phyloP scores from a whole-genome alignment of 1,140 invertebrate species.

The Caenorhabditis remanei region DNA sequence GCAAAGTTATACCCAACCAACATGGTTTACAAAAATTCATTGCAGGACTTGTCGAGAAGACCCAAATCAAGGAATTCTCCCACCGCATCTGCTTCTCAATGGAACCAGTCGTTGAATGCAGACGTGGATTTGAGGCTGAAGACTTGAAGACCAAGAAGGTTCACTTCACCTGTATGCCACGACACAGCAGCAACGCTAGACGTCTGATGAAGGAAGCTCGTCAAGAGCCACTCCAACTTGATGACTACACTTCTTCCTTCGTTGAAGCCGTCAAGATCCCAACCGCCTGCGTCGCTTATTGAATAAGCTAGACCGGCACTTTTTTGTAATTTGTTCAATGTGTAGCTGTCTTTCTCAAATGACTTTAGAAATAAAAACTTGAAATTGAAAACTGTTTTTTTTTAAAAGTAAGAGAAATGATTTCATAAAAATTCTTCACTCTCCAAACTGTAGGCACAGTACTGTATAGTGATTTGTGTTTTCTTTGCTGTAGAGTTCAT shows the following conservation, averaged over 20 bases:
- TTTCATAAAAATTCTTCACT: too few species aligned
- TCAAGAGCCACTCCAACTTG: constrained; percentile 40
- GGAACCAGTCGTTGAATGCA: constrained; percentile 65
- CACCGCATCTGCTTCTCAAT: constrained; percentile 70
- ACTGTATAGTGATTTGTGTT: too few species aligned
- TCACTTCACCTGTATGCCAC: constrained; percentile 59
- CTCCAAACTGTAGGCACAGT: too few species aligned
- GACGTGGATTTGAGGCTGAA: not conserved
- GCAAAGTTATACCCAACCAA: not conserved
- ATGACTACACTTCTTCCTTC: constrained; percentile 45
- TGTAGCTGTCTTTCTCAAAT: not conserved
- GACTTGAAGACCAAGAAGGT: constrained; percentile 17
- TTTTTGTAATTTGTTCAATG: not conserved
- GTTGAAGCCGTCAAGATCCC: constrained; percentile 48
- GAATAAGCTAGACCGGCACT: constrained; percentile 24
- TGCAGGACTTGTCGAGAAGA: constrained; percentile 57
- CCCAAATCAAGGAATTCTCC: constrained; percentile 43
- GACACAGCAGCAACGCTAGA: constrained; percentile 44
- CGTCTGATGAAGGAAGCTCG: constrained; percentile 52
- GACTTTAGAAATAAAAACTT: too few species aligned
- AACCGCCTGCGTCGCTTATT: constrained; percentile 60
- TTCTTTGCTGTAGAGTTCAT: too few species aligned
- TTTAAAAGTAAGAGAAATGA: too few species aligned
- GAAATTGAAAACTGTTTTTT: too few species aligned
- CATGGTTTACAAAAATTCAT: not conserved